These are phyloP conservation scores for Drosophila nr. perissopoda DNA, from an alignment of 2,888 invertebrate genomes.

Conservation along the genomic window DNA sequence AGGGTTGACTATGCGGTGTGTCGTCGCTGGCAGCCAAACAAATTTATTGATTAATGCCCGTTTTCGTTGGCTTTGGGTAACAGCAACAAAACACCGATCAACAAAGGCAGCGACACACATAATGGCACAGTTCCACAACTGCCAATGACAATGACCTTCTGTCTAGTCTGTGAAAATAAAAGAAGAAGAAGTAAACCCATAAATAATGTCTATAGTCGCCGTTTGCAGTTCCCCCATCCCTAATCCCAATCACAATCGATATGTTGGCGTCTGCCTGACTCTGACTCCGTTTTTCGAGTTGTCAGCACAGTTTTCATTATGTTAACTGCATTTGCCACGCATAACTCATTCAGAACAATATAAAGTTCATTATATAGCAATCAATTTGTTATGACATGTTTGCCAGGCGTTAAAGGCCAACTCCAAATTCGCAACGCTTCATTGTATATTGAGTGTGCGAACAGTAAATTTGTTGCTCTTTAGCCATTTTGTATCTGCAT, in stretches of 20 bases:
- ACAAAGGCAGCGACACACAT: constrained; percentile 54
- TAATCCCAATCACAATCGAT: constrained; percentile 43
- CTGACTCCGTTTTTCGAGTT: constrained; percentile 50
- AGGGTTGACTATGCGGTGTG: constrained; percentile 66
- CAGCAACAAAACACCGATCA: constrained; percentile 45
- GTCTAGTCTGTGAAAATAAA: constrained; percentile 1
- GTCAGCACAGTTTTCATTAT: constrained; percentile 56
- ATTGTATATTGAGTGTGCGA: constrained; percentile 5
- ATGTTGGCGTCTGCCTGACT: constrained; percentile 27
- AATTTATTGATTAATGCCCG: constrained; percentile 84
- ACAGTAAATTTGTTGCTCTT: constrained; percentile 11
- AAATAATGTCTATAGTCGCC: constrained; percentile 56
- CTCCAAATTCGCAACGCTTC: constrained; percentile 41
- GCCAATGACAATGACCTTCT: constrained; percentile 53
- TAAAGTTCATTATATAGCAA: constrained; percentile 82
- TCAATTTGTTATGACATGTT: constrained; percentile 76
- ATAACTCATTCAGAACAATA: constrained; percentile 76
- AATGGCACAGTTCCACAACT: constrained; percentile 41
- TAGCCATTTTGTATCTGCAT: constrained; percentile 13
- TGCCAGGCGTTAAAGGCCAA: constrained; percentile 23
- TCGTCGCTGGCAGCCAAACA: constrained; percentile 76
- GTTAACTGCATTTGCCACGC: constrained; percentile 55
- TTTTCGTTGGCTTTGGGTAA: constrained; percentile 39
- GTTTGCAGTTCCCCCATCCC: constrained; percentile 15
- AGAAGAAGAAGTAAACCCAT: constrained; percentile 57